Base-by-base conservation (phyloP, 1,140 invertebrate species). In the Acyrthosiphon pisum region DNA sequence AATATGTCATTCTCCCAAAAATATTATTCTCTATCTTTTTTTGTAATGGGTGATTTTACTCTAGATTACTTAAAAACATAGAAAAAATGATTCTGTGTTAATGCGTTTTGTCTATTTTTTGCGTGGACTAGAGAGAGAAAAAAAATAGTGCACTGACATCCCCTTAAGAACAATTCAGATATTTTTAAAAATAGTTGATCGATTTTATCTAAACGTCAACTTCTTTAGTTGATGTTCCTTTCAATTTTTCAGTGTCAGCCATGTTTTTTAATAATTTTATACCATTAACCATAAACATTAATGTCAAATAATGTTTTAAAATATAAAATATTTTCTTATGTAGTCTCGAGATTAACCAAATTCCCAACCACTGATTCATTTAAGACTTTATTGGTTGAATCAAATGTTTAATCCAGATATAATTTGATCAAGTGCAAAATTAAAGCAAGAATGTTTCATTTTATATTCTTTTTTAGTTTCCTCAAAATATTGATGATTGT, bases 401-500 rank as follows among this genome's bases (percentile, higher is more conserved):
- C 83, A 0, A 44, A 44, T 2, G 37, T 86, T 87, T 87, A 87
- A 87, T 37, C 84, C 44, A 87, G 23, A 46, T 48, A 87, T 48
- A 48, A 87, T 48, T n/a, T 87, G 22, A 48, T 87, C 26, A 48
- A 87, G 23, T 48, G 44, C 44, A 87, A 87, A 87, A 87, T 87
- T 48, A 87, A 48, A 87, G 20, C 84, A 87, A 48, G 23, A 87
- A 87, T 87, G 23, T 87, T 87, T 87, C 84, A 48, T 87, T 87
- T 87, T 26, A 48, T 87, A 2, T 46, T 87, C 48, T 87, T 46
- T 87, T 87, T 87, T 20, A 48, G 84, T 87, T 87, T 87, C 44
- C 44, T 87, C 41, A 87, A 87, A 48, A 87, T 87, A 87, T 87
- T 87, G 84, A 87, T 87, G 26, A n/a, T 48, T 8, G 1, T 87